Evolutionary conservation across 1,140 invertebrate species (phyloP), one percentile per base, ranked within the genome.

Genomic region (Drosophila subpulchrella): DNA sequence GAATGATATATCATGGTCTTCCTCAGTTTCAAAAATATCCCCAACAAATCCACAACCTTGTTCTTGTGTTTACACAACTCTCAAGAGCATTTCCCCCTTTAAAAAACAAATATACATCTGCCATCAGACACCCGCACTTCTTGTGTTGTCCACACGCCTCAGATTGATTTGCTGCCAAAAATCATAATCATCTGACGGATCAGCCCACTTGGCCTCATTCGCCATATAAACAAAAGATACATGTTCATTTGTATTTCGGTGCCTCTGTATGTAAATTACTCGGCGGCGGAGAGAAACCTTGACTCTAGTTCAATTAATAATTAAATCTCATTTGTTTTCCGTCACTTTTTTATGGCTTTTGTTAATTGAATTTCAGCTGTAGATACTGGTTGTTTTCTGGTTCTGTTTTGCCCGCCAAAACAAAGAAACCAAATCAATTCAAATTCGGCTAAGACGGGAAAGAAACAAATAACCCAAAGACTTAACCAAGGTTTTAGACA

Each of bases 221-320:
- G 63, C 42, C 60, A 44, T 46, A 66, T 47, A 58, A 50, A 62
- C 36, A 60, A 42, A 30, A 51, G 36, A 32, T 51, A 17, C 20
- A 20, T 20, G 20, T 20, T 20, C 20, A 20, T 20, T 20, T 20
- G 20, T 24, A 15, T 44, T 5, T 59, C 24, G 34, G 15, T 61
- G 42, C 39, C 55, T 46, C 39, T 30, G 62, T 67, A 76, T 75
- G 73, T 75, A 76, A 76, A 76, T 76, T 56, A 59, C 68, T 46
- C 17, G 59, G 53, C 56, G 38, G 38, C 4, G 54, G 56, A 27
- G 59, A 27, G 59, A 50, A 78, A 66, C 83, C 83, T 86, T 86
- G 83, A 76, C 79, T 88, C 51, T 73, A 38, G 83, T 88, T 86
- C 83, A 86, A 79, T 86, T 86, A 83, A 79, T 88, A 88, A 85